Evolutionary conservation across 2,113 vertebrate genomes (phyloP), one percentile per base, ranked within the genome.

Genomic region (Rhineura floridana): DNA sequence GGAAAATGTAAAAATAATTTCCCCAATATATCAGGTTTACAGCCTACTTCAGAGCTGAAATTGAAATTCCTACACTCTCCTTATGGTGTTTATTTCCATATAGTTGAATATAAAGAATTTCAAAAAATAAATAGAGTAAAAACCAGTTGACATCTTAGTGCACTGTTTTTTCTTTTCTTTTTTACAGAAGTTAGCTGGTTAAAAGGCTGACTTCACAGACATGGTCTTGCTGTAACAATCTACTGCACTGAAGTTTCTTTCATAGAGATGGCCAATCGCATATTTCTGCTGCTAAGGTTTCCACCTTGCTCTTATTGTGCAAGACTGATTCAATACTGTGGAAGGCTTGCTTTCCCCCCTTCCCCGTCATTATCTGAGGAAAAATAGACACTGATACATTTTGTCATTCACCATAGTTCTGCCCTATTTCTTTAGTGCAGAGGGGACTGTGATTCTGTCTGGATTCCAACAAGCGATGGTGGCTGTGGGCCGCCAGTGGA

Each of bases 361-460:
- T 83, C 87, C 91, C 83, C 92, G 94, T 93, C 79, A 23, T 91
- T 15, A 81, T 87, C 91, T 92, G 89, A 87, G 75, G 89, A 89
- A 84, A 89, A 82, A 86, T 67, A 88, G 94, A 94, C 92, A 90
- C 0, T 0, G 92, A 91, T 90, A 63, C 36, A 87, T 87, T 94
- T 88, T 84, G 90, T 21, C 88, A 95, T 91, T 93, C 88, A 93
- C 77, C 92, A 86, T 62, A 93, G 92, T 91, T 83, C 91, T 13
- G 96, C 93, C 72, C 90, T 44, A 33, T 11, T 92, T 92, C 93
- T 93, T 97, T 95, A 98, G 96, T 98, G 98, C 94, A 98, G 96
- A 62, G 98, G 97, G 72, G 98, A 97, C 78, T 98, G 97, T 30
- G 97, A 93, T 79, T 99, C 98, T 89, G 98, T 96, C 93, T 97